Evolutionary conservation across 2,797 vertebrate genomes (phyloP).

Genomic region (Oreochromis grahami): DNA sequence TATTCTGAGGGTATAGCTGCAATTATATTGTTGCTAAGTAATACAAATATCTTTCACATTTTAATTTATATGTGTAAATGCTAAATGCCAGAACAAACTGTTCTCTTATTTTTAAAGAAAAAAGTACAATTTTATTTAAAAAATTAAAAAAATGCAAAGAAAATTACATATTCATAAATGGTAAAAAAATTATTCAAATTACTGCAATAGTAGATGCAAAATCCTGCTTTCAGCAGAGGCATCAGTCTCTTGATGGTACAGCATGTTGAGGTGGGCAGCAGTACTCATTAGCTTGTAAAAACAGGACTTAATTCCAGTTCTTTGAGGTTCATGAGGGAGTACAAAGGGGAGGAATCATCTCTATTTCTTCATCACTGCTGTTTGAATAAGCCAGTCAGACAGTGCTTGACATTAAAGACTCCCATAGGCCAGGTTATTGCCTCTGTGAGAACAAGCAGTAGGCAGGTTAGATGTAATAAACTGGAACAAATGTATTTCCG

Average conservation of each 20-base stretch:
- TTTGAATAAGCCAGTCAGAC: conserved; percentile 61
- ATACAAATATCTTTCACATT: neutral
- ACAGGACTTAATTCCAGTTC: conserved; percentile 44
- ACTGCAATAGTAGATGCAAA: neutral
- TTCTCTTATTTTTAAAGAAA: neutral
- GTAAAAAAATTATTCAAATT: neutral
- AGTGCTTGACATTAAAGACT: conserved; percentile 54
- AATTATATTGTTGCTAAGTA: neutral
- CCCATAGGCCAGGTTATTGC: conserved; percentile 57
- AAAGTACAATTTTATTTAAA: accelerated
- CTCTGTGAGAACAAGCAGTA: conserved; percentile 49
- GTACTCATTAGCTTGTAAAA: conserved; percentile 61
- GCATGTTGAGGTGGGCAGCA: conserved; percentile 20
- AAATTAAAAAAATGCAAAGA: accelerated
- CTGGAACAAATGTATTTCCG: conserved; percentile 60
- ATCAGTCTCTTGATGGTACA: neutral
- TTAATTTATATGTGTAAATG: neutral
- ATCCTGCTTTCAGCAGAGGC: neutral
- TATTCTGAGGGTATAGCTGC: neutral
- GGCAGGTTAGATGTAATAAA: conserved; percentile 62
- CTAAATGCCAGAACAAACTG: neutral
- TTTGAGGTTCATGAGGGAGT: conserved; percentile 30
- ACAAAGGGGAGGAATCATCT: conserved; percentile 11
- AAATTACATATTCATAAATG: too few species aligned
- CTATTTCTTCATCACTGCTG: conserved; percentile 43